Conservation (phyloP, 2,113 vertebrate genomes). For the Synchiropus splendidus region DNA sequence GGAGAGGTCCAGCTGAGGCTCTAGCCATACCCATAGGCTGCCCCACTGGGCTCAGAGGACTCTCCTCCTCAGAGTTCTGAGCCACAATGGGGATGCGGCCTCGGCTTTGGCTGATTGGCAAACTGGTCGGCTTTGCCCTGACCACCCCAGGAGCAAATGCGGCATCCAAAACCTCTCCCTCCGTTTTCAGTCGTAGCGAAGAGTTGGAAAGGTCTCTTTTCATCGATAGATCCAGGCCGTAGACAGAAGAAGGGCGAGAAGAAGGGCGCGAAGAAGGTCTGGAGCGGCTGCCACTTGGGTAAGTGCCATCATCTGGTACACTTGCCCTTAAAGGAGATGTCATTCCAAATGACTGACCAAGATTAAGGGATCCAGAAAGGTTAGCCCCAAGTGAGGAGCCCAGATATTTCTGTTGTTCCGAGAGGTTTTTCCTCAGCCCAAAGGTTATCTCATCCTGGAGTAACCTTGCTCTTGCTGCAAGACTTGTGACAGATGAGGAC, state of each 20-base stretch:
- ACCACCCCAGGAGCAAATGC: slow-evolving; percentile 79
- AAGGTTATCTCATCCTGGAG: slow-evolving; percentile 97
- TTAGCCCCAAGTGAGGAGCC: slow-evolving; percentile 74
- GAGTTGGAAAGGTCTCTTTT: slow-evolving; percentile 94
- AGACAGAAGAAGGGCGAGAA: slow-evolving; percentile 92
- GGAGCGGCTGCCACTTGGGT: slow-evolving; percentile 83
- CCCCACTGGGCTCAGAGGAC: slow-evolving; percentile 94
- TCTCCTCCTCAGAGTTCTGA: slow-evolving; percentile 98
- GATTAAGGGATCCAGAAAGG: slow-evolving; percentile 75
- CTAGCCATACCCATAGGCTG: slow-evolving; percentile 99
- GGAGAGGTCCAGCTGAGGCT: slow-evolving; percentile 92
- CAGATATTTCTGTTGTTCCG: slow-evolving; percentile 93
- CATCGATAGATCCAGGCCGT: slow-evolving; percentile 92
- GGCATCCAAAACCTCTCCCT: slow-evolving; percentile 83
- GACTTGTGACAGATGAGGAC: slow-evolving; percentile 80
- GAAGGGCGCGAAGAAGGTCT: slow-evolving; percentile 91
- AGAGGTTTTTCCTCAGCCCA: slow-evolving; percentile 92
- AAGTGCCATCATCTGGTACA: slow-evolving; percentile 86
- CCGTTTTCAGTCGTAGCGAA: slow-evolving; percentile 86
- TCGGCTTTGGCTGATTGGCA: slow-evolving; percentile 95
- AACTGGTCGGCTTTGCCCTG: slow-evolving; percentile 91
- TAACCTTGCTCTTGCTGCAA: slow-evolving; percentile 84
- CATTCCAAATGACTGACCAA: slow-evolving; percentile 73
- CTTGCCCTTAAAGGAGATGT: slow-evolving; percentile 73
- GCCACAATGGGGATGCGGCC: slow-evolving; percentile 95